Percentiles rank a stretch among this genome's conserved stretches.
phyloP scores from a whole-genome alignment of 2,888 invertebrate genomes.

The Loripinus fragilis region DNA sequence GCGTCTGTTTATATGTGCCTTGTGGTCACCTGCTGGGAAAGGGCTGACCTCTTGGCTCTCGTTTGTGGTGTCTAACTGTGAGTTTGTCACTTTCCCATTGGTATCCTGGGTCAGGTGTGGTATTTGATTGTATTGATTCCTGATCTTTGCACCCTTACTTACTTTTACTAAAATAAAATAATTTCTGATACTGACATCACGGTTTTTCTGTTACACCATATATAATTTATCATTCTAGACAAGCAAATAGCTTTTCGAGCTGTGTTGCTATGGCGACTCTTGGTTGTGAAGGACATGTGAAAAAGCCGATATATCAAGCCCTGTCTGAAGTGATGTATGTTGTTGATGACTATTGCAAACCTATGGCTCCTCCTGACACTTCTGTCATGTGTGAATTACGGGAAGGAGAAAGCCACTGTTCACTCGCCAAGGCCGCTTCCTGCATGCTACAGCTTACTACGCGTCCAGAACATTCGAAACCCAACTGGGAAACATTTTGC shows the following conservation, averaged over 20 bases:
- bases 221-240: conserved; percentile 28
- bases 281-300: conserved; percentile 27
- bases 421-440: conserved; percentile 15
- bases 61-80: no score
- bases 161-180: no score
- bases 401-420: conserved; percentile 11
- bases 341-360: conserved; percentile 23
- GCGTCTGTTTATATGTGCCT: no score
- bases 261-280: conserved; percentile 23
- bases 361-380: conserved; percentile 29
- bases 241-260: conserved; percentile 2
- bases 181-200: no score
- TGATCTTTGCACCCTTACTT: no score
- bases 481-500: not conserved
- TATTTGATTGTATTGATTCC: no score
- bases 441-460: conserved; percentile 23
- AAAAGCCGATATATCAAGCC: conserved; percentile 6
- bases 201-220: not conserved
- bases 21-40: no score
- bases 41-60: no score
- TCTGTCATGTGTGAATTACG: conserved; percentile 20
- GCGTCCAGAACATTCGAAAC: not conserved
- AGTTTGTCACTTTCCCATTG: no score
- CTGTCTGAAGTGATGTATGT: conserved; percentile 12
- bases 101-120: no score